Percentiles rank a stretch among this genome's conserved stretches.
These are phyloP conservation scores for Noctua fimbriata DNA, from an alignment of 2,888 invertebrate species.

Conservation along the genomic window DNA sequence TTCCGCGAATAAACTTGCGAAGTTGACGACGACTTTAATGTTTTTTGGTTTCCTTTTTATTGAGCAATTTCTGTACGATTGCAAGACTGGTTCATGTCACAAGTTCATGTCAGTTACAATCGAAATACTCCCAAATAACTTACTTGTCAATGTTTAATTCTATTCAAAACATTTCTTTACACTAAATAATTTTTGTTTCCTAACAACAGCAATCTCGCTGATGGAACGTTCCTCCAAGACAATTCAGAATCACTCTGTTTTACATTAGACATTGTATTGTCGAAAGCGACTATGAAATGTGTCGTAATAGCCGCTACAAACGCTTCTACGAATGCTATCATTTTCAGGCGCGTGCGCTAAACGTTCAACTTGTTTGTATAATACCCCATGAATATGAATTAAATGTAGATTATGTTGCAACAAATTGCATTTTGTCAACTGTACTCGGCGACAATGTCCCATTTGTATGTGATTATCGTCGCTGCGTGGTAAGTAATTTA, in stretches of 20 bases:
- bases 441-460: constrained; percentile 52
- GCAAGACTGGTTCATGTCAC: neutral
- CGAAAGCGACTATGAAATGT: constrained; percentile 65
- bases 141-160: constrained; percentile 10
- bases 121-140: constrained; percentile 1
- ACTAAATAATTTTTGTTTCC: constrained; percentile 47
- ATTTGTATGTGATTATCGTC: constrained; percentile 63
- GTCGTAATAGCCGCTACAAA: constrained; percentile 62
- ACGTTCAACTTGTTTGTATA: constrained; percentile 62
- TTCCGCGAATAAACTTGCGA: constrained; percentile 19
- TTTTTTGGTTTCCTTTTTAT: constrained; percentile 4
- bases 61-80: constrained; percentile 2
- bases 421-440: constrained; percentile 64
- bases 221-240: constrained; percentile 60
- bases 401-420: constrained; percentile 65
- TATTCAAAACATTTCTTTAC: constrained; percentile 30
- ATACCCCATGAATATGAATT: constrained; percentile 65
- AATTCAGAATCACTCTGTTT: constrained; percentile 67
- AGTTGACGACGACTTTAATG: constrained; percentile 11
- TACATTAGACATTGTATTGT: constrained; percentile 66
- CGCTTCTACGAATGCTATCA: constrained; percentile 58
- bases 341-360: constrained; percentile 63
- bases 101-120: constrained; percentile 1
- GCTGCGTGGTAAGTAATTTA: constrained; percentile 50
- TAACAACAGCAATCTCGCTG: constrained; percentile 56